phyloP scores from a whole-genome alignment of 1,140 invertebrate genomes.

The Pogonomyrmex barbatus region DNA sequence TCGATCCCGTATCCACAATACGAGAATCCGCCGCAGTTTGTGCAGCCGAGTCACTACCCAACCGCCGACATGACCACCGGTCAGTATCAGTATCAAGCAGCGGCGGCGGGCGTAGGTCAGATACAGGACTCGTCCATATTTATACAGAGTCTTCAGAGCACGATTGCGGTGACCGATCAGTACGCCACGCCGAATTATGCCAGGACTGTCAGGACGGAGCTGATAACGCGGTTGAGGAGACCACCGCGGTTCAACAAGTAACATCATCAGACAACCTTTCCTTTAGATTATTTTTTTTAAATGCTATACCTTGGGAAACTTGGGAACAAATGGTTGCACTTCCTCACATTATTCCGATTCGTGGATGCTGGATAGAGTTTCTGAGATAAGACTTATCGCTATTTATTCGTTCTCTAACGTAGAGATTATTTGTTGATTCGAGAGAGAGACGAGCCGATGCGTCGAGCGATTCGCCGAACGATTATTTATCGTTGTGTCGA shows the following conservation, averaged over 20 bases:
- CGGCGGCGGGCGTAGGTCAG: constrained; percentile 73
- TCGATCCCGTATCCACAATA: constrained; percentile 78
- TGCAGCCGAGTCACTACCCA: constrained; percentile 78
- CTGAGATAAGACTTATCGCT: neutral
- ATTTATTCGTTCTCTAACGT: constrained; percentile 20
- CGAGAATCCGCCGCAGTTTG: constrained; percentile 77
- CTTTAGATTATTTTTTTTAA: neutral
- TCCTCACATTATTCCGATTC: neutral
- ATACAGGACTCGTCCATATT: constrained; percentile 79
- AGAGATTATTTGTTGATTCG: neutral
- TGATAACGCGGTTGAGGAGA: constrained; percentile 77
- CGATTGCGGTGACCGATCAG: constrained; percentile 80
- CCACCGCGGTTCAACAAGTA: constrained; percentile 79
- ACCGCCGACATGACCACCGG: constrained; percentile 74
- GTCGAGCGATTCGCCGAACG: neutral
- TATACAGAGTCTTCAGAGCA: constrained; percentile 78
- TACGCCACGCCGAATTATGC: constrained; percentile 79
- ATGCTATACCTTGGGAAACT: neutral
- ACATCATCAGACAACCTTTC: constrained; percentile 40
- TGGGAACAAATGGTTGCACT: constrained; percentile 9
- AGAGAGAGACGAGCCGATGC: neutral
- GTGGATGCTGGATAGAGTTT: constrained; percentile 1
- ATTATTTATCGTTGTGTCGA: constrained; percentile 8
- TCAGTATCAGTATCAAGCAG: constrained; percentile 78
- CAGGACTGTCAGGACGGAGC: constrained; percentile 77